Evolutionary conservation across 2,888 invertebrate species (phyloP).

Genomic region (Polylopha cassiicola): DNA sequence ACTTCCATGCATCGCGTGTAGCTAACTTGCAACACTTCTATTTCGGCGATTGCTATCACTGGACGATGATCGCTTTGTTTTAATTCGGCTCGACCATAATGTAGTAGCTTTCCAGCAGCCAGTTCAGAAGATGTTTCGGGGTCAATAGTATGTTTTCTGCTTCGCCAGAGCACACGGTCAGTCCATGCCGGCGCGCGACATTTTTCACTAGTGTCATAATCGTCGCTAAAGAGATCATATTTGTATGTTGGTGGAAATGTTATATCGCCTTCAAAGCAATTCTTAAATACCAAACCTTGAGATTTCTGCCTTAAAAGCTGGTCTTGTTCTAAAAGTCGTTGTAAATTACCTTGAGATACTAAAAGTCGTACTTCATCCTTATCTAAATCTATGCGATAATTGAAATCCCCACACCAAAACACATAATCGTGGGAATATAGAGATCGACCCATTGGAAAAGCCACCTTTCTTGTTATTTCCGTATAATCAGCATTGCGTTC

Average conservation of each 20-base stretch:
- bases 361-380: constrained; percentile 94
- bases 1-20: constrained; percentile 85
- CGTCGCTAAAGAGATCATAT: constrained; percentile 98
- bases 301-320: constrained; percentile 90
- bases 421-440: constrained; percentile 97
- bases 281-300: constrained; percentile 91
- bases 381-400: constrained; percentile 97
- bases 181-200: constrained; percentile 99
- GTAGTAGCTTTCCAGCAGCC: constrained; percentile 87
- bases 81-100: constrained; percentile 95
- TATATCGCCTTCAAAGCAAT: constrained; percentile 94
- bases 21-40: constrained; percentile 90
- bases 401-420: constrained; percentile 99
- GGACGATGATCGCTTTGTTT: constrained; percentile 99
- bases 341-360: constrained; percentile 85
- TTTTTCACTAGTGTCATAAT: constrained; percentile 99
- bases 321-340: constrained; percentile 88
- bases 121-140: constrained; percentile 81
- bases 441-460: constrained; percentile 94
- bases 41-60: constrained; percentile 92
- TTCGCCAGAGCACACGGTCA: constrained; percentile 96
- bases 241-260: constrained; percentile 98
- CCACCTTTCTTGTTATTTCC: constrained; percentile 94
- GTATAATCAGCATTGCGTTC: constrained; percentile 98
- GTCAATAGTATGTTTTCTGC: constrained; percentile 84